Evolutionary conservation across 2,113 vertebrate genomes (phyloP).

Genomic region (Albula glossodonta): DNA sequence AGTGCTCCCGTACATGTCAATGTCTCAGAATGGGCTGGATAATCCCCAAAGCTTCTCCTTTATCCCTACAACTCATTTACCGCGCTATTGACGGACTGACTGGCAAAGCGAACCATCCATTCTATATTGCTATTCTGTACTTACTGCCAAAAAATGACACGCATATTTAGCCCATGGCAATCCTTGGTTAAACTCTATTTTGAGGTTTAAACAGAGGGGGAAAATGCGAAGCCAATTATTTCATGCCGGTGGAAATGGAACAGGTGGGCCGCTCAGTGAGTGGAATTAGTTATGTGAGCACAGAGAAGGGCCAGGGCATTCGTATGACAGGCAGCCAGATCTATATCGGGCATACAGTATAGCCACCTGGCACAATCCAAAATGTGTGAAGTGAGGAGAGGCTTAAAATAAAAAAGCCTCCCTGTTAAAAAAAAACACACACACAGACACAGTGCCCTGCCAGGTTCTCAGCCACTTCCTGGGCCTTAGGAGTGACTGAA

Average conservation of each 20-base stretch:
- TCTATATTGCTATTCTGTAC: background rate
- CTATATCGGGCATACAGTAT: slow-evolving; percentile 47
- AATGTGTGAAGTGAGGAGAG: slow-evolving; percentile 32
- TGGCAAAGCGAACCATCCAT: no score
- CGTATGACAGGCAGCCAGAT: slow-evolving; percentile 27
- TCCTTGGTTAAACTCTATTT: background rate
- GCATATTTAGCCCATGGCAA: background rate
- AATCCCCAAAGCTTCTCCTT: no score
- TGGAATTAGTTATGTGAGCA: slow-evolving; percentile 66
- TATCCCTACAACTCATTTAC: no score
- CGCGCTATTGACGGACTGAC: no score
- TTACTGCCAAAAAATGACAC: background rate
- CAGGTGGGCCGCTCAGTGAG: slow-evolving; percentile 43
- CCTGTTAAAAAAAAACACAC: background rate
- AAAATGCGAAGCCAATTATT: background rate
- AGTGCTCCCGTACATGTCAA: background rate
- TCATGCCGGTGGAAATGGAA: slow-evolving; percentile 48
- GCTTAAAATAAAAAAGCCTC: slow-evolving; percentile 39
- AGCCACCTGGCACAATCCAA: slow-evolving; percentile 45
- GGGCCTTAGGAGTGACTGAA: slow-evolving; percentile 21
- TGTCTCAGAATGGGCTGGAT: background rate
- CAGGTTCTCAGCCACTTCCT: slow-evolving; percentile 12
- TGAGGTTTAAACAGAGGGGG: background rate
- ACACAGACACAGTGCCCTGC: slow-evolving; percentile 14
- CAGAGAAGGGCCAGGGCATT: background rate